A percentile compares a stretch with the other conserved stretches of the same genome.
phyloP scores from a whole-genome alignment of 2,113 vertebrate species.

The Podilymbus podiceps region DNA sequence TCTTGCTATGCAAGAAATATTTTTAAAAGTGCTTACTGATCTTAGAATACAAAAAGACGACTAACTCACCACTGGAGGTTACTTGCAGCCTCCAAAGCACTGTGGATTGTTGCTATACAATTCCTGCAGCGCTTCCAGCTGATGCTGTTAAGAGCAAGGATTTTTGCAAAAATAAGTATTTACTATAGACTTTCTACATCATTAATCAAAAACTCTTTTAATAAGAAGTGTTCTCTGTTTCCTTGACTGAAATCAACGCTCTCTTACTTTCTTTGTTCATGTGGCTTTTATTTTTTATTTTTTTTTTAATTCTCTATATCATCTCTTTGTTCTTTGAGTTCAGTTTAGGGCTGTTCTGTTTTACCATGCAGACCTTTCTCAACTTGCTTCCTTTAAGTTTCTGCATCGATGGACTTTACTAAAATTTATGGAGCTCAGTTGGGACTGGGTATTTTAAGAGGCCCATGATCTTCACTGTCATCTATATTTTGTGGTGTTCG shows the following conservation, averaged over 20 bases:
- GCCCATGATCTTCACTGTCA: not conserved
- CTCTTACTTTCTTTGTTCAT: not conserved
- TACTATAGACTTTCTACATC: not conserved
- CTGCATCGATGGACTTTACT: not conserved
- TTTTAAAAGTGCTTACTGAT: slow-evolving; percentile 13
- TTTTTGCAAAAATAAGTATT: not conserved
- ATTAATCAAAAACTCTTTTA: not conserved
- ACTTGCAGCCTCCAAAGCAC: not conserved
- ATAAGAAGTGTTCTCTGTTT: not conserved
- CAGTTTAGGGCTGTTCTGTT: not conserved
- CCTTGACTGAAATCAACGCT: not conserved
- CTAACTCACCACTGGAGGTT: slow-evolving; percentile 7
- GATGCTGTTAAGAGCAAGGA: not conserved
- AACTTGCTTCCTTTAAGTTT: not conserved
- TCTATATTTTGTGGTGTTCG: not conserved
- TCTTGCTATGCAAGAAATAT: not conserved
- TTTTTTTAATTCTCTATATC: not conserved
- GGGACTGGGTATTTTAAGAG: not conserved
- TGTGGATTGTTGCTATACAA: not conserved
- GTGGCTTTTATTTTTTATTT: not conserved
- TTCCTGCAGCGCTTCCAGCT: slow-evolving; percentile 1
- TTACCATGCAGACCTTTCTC: not conserved
- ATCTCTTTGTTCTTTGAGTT: not conserved
- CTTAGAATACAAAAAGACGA: not conserved
- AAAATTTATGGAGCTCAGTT: not conserved